A percentile compares a stretch with the other conserved stretches of the same genome.
Evolutionary conservation across 2,113 vertebrate genomes (phyloP).

Genomic region (Dromiciops gliroides): DNA sequence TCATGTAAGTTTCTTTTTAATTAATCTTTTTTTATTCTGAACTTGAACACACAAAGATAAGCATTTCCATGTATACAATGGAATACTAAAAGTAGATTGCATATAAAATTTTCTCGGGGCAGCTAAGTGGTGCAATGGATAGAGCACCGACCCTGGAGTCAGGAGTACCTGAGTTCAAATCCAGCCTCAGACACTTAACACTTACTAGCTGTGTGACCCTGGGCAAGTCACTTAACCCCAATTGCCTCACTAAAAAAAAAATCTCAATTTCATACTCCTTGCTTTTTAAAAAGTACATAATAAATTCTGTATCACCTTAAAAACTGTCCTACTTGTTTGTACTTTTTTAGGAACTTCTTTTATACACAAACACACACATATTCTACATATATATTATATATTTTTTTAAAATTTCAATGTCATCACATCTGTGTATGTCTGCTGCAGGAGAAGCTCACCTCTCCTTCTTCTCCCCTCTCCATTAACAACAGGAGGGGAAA

Average conservation of each 20-base stretch:
- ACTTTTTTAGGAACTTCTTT: not conserved
- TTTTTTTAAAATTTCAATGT: not conserved
- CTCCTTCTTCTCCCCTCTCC: not conserved
- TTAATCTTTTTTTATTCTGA: not conserved
- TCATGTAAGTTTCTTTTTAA: not conserved
- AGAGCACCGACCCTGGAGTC: too few species aligned
- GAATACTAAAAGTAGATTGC: not conserved
- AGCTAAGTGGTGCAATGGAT: too few species aligned
- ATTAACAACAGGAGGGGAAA: not conserved
- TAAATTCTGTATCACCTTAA: not conserved
- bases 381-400: too few species aligned
- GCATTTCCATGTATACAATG: not conserved
- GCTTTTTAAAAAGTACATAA: not conserved
- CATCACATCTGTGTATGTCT: not conserved
- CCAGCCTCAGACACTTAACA: too few species aligned
- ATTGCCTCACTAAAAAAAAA: too few species aligned
- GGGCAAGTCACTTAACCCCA: too few species aligned
- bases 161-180: too few species aligned
- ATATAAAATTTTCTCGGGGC: not conserved
- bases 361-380: too few species aligned
- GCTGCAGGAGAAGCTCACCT: not conserved
- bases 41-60: not conserved
- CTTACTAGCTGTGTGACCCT: too few species aligned
- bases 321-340: not conserved
- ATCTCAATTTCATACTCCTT: not conserved